These are phyloP conservation scores for Isichthys henryi DNA, from an alignment of 2,113 vertebrate genomes.

Conservation along the genomic window DNA sequence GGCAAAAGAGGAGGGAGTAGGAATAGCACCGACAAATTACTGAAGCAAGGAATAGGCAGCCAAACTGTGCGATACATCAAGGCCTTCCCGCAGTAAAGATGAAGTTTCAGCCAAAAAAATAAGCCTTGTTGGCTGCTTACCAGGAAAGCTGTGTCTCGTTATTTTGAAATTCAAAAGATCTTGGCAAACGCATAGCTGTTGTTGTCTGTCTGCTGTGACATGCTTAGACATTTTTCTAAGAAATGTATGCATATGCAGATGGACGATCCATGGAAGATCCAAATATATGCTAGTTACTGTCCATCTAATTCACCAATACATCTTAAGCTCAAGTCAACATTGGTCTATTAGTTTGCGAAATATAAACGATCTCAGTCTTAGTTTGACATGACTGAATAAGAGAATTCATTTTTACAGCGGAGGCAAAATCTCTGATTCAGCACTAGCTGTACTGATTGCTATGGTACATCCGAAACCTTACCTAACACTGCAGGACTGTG, in stretches of 20 bases:
- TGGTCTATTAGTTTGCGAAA: not conserved
- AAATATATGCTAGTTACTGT: not conserved
- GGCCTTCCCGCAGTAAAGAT: not conserved
- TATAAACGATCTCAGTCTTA: not conserved
- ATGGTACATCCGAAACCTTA: slow-evolving; percentile 21
- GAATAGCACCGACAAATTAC: not conserved
- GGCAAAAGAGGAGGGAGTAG: not conserved
- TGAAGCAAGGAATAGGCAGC: not conserved
- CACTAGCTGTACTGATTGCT: not conserved
- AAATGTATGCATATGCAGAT: not conserved
- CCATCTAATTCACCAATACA: not conserved
- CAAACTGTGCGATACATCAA: not conserved
- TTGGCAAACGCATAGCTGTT: not conserved
- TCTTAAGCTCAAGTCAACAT: not conserved
- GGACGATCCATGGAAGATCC: not conserved
- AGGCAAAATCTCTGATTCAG: not conserved
- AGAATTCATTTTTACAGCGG: not conserved
- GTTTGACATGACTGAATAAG: not conserved
- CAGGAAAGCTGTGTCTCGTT: not conserved
- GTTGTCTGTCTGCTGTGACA: not conserved
- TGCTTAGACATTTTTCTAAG: not conserved
- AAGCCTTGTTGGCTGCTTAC: not conserved
- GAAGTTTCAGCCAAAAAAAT: not conserved
- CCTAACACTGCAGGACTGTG: slow-evolving; percentile 85
- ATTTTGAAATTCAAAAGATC: not conserved